Base-by-base conservation (phyloP, 2,113 vertebrate species). In the Nibea albiflora region DNA sequence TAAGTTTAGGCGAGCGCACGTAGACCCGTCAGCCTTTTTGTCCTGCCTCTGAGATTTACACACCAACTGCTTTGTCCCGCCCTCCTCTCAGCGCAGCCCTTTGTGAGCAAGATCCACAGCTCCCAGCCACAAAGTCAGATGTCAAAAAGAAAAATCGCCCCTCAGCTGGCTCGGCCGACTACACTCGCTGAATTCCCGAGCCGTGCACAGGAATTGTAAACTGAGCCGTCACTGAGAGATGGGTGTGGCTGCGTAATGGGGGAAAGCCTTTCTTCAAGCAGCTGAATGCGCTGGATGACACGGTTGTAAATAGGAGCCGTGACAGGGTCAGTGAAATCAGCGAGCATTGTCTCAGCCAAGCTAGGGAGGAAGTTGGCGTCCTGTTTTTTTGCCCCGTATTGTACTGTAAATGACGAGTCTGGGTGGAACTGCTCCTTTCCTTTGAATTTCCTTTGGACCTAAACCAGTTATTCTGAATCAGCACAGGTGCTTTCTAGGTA, bases 181-280 rank as follows among this genome's bases (percentile, higher is more conserved):
- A 16, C 26, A 70, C 77, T 54, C 10, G 47, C 4, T 60, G 39
- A 76, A 77, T 50, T 84, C 67, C 46, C 15, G 10, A 60, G 63
- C 26, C 2, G 52, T 16, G 24, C 44, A 0, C 14, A 53, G 60
- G 70, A 81, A 81, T 71, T 44, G 65, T 60, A 80, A 85, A 52
- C 46, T 0, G 50, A 87, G 75, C 75, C 3, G 8, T 64, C 49
- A 1, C 49, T 20, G 75, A 52, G 31, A 39, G 50, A 68, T 56
- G 81, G 83, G 78, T 62, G 83, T 77, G 76, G 75, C 64, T 53
- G 47, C 5, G 15, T 22, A 39, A 65, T 47, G 46, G 64, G 64
- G 28, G 76, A 39, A 16, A 53, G 24, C 69, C 54, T 24, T 42
- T 67, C 14, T 78, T 49, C 15, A 5, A 15, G 17, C 72, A 56